Evolutionary conservation across 2,113 vertebrate genomes (phyloP).

Genomic region (Pseudopodoces humilis): DNA sequence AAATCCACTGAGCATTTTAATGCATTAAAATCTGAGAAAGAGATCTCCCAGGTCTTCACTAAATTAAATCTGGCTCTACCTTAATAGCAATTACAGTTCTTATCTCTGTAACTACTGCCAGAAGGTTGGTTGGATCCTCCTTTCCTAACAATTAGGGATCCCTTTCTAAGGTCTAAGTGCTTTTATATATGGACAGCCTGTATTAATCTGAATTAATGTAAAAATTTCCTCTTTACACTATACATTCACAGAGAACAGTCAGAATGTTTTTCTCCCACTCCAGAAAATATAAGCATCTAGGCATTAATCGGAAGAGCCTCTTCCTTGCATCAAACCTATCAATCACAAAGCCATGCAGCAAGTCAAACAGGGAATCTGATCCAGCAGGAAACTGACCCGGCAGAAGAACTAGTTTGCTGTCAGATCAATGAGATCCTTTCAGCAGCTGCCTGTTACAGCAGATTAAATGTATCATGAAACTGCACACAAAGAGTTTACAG

Average conservation of each 20-base stretch:
- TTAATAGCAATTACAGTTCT: not conserved
- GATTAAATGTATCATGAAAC: slow-evolving; percentile 40
- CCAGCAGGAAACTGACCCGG: slow-evolving; percentile 7
- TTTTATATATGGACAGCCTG: not conserved
- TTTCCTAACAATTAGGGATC: not conserved
- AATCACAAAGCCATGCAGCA: not conserved
- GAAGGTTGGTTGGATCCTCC: not conserved
- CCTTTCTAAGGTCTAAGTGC: not conserved
- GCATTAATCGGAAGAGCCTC: not conserved
- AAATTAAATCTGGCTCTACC: not conserved
- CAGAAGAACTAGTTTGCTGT: slow-evolving; percentile 25
- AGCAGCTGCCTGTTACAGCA: slow-evolving; percentile 43
- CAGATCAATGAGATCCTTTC: slow-evolving; percentile 38
- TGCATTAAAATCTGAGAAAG: not conserved
- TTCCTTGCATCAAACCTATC: not conserved
- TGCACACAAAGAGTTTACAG: not conserved
- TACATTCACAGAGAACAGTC: not conserved
- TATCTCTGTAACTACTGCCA: not conserved
- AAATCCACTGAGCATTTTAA: not conserved
- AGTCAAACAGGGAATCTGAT: slow-evolving; percentile 32
- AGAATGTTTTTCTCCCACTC: not conserved
- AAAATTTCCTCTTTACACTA: not conserved
- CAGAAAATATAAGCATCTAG: not conserved
- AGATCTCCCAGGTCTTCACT: not conserved
- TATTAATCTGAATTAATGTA: not conserved